Conservation (phyloP, 2,113 vertebrate species). For the Colinus virginianus region DNA sequence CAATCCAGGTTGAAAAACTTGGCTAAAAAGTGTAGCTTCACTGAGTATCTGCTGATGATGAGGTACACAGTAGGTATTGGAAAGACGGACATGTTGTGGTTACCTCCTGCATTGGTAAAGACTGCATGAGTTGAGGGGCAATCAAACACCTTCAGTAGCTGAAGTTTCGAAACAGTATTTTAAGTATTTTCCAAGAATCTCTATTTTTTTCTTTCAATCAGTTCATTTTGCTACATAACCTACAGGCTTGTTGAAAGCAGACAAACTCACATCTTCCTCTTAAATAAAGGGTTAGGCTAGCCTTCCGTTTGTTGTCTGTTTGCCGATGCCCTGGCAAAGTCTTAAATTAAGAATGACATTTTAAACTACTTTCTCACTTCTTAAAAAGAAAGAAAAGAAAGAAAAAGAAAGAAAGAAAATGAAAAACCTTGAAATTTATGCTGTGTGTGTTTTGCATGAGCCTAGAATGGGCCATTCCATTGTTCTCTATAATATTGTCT, state of each 20-base stretch:
- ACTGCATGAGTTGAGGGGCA: not conserved
- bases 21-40: not conserved
- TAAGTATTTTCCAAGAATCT: not conserved
- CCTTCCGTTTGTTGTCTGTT: not conserved
- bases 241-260: not conserved
- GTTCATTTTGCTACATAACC: not conserved
- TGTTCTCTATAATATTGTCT: not conserved
- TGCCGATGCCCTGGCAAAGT: not conserved
- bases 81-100: accelerated
- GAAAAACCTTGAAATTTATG: not conserved
- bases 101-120: not conserved
- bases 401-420: not conserved
- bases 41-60: not conserved
- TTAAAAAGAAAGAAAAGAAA: not conserved
- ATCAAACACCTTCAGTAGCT: not conserved
- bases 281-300: not conserved
- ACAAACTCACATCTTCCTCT: not conserved
- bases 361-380: not conserved
- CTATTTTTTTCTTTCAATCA: not conserved
- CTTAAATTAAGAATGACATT: not conserved
- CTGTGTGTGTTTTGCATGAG: not conserved
- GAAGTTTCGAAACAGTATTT: not conserved
- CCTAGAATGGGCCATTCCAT: not conserved
- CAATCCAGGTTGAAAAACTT: not conserved
- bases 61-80: not conserved